Conservation (phyloP, 2,797 vertebrate genomes). For the Aphelocoma californica region DNA sequence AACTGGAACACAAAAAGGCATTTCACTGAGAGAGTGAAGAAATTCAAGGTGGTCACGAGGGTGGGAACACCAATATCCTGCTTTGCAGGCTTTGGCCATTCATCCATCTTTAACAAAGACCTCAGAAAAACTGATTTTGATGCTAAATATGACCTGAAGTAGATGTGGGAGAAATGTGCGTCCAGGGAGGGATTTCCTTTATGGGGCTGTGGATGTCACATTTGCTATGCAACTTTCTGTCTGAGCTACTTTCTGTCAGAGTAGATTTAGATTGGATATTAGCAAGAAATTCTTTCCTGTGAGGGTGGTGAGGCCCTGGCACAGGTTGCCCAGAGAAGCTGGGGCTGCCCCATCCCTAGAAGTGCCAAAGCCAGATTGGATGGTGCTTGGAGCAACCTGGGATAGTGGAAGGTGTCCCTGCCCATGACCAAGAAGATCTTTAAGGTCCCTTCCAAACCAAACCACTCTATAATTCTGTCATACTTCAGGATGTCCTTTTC, state of each 20-base stretch:
- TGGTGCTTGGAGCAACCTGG: background rate
- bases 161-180: background rate
- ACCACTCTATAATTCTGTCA: background rate
- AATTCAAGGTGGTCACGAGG: background rate
- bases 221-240: background rate
- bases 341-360: background rate
- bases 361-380: background rate
- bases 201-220: accelerated
- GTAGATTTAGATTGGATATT: background rate
- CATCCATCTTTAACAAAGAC: background rate
- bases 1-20: background rate
- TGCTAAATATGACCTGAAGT: background rate
- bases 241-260: background rate
- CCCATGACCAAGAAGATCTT: background rate
- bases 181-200: background rate
- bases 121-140: background rate
- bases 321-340: background rate
- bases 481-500: background rate
- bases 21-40: background rate
- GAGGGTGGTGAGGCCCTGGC: background rate
- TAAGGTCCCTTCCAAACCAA: background rate
- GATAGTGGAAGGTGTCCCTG: background rate
- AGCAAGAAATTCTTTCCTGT: background rate
- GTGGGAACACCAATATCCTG: background rate
- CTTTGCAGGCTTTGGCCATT: background rate